Evolutionary conservation across 1,140 invertebrate species (phyloP), one percentile per base, ranked within the genome.

Genomic region (Battus philenor): DNA sequence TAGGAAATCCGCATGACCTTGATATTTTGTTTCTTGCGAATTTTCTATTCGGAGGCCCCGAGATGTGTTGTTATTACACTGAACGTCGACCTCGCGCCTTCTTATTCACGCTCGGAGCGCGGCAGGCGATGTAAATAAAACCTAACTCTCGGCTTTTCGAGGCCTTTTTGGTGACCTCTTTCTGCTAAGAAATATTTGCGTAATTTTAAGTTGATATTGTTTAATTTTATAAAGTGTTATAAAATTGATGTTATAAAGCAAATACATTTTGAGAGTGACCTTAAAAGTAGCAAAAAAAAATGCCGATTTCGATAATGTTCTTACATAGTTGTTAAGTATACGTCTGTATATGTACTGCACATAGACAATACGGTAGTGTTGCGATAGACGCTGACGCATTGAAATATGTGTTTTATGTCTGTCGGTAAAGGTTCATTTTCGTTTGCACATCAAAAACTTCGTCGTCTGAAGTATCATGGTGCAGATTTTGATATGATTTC

Each of bases 1-100:
- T 86, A 83, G 73, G 74, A 86, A 85, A 83, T 84, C 72, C 77
- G 77, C 76, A 74, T 83, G 84, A 86, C 84, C 84, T 86, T 86
- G 84, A 74, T 78, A 77, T 84, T 73, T 83, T 54, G 68, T 83
- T 81, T 86, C 65, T 83, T 75, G 68, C 68, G 66, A 79, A 79
- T 73, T 76, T 81, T 80, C 59, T 74, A 70, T 74, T 80, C 69
- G 44, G 48, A 81, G 49, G 52, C 58, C 65, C 64, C 59, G 60
- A 66, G 68, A 63, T 69, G 59, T 67, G 64, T 75, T 76, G 62
- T 76, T 72, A 62, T 67, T 80, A 65, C 77, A 84, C 59, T 67
- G 80, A 68, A 17, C 54, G 49, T 65, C 60, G 49, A 59, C 56
- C 63, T 76, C 68, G 70, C 75, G 69, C 68, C 60, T 71, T 53